phyloP scores from a whole-genome alignment of 2,113 vertebrate genomes.

The Podarcis muralis region DNA sequence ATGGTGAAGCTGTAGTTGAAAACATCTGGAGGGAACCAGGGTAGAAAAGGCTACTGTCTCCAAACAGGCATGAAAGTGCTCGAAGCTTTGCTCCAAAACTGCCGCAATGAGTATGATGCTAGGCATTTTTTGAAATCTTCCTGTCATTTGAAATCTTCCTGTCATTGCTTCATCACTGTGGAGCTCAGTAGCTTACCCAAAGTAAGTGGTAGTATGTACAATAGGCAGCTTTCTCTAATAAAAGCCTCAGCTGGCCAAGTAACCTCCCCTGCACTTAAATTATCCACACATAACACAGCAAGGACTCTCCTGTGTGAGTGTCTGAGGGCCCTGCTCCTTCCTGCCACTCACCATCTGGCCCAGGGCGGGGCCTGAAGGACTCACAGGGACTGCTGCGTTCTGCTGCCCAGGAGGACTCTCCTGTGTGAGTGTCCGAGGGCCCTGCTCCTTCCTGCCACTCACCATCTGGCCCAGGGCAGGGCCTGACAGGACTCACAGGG shows the following conservation, averaged over 20 bases:
- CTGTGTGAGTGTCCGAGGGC: no score
- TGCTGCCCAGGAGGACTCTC: no score
- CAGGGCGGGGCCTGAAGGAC: no score
- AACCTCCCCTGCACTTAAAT: background rate
- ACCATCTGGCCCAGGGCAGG: no score
- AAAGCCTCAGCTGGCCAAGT: background rate
- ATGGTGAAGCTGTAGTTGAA: no score
- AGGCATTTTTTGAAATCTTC: background rate
- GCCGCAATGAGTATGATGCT: background rate
- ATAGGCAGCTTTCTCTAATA: constrained; percentile 33
- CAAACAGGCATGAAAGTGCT: background rate
- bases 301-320: no score
- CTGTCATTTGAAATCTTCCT: background rate
- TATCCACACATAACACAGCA: constrained; percentile 1
- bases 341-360: no score
- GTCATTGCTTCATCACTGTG: background rate
- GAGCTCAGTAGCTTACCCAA: constrained; percentile 16
- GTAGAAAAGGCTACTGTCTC: background rate
- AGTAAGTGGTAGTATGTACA: constrained; percentile 29
- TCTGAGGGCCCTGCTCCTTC: no score
- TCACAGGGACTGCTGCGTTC: no score
- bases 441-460: no score
- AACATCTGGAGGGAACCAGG: no score
- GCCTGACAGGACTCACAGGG: no score
- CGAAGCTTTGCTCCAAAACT: background rate